Conservation (phyloP, 2,797 vertebrate genomes). For the Bradypodion ventrale region DNA sequence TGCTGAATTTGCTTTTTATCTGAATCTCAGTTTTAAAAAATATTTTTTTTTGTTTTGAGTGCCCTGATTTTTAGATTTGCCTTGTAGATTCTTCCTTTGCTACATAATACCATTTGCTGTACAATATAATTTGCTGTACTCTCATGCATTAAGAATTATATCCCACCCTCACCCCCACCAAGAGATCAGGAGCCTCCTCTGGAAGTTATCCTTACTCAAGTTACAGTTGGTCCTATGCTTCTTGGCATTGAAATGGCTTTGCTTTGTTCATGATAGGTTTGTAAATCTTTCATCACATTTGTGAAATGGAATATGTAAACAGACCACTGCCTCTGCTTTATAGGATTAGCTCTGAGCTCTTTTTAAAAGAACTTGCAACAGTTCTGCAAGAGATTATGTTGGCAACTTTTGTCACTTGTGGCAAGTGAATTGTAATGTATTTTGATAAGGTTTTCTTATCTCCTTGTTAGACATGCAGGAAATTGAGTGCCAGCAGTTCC, state of each 20-base stretch:
- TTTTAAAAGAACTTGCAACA: slow-evolving; percentile 23
- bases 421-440: not conserved
- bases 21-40: no score
- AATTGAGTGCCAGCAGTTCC: not conserved
- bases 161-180: no score
- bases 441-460: not conserved
- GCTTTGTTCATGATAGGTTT: not conserved
- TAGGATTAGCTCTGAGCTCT: not conserved
- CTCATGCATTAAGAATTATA: no score
- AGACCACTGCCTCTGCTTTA: not conserved
- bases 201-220: not conserved
- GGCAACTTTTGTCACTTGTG: slow-evolving; percentile 9
- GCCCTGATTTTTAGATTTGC: no score
- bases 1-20: no score
- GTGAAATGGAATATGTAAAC: slow-evolving; percentile 19
- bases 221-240: not conserved
- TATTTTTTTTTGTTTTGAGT: no score
- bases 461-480: not conserved
- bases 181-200: not conserved
- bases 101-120: no score
- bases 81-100: no score
- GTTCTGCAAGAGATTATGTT: slow-evolving; percentile 8
- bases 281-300: slow-evolving; percentile 18
- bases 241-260: not conserved
- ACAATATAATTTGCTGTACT: no score